Evolutionary conservation across 2,888 invertebrate genomes (phyloP), one percentile per base, ranked within the genome.

Genomic region (Penaeus monodon): DNA sequence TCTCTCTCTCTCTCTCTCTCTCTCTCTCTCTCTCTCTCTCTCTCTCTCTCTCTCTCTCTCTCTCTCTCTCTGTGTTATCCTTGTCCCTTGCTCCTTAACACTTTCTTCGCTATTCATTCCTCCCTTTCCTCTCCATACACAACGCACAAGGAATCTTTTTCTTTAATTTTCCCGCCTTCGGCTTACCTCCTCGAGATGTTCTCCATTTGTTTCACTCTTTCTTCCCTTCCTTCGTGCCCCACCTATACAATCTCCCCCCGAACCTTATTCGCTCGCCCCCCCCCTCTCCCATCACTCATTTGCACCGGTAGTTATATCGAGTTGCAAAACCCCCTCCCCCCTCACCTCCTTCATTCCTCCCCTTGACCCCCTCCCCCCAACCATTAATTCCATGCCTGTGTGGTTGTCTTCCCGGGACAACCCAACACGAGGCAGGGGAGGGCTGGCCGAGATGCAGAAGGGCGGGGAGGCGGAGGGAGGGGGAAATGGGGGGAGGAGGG

Each of bases 301-400:
- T 73, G 73, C 73, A 38, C 38, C 38, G 38, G 38, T 38, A 73
- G 33, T 73, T 38, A 73, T 73, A 33, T 73, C 38, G 73, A 38
- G 73, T 73, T 38, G 73, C 38, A 73, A 73, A 73, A 6, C 38
- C 73, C 29, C 80, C 49, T 44, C 44, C 44, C 44, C 24, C 77
- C 77, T 77, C 24, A 8, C 65, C 33, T 80, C 64, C 33, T 64
- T 1, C 22, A 44, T 20, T 0, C 57, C 22, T 57, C 57, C 49
- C 77, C 49, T 14, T 66, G 3, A 24, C 44, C 14, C 29, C 49
- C 38, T 14, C 38, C 66, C 33, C n/a, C 65, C 33, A 65, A 44
- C 66, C n/a, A n/a, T 22, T 81, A 57, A 68, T 22, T 81, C 27
- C 29, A 57, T 44, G 27, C 33, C 27, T 44, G 44, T 38, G 66